Conservation (phyloP, 2,113 vertebrate species). For the Hassar affinis region DNA sequence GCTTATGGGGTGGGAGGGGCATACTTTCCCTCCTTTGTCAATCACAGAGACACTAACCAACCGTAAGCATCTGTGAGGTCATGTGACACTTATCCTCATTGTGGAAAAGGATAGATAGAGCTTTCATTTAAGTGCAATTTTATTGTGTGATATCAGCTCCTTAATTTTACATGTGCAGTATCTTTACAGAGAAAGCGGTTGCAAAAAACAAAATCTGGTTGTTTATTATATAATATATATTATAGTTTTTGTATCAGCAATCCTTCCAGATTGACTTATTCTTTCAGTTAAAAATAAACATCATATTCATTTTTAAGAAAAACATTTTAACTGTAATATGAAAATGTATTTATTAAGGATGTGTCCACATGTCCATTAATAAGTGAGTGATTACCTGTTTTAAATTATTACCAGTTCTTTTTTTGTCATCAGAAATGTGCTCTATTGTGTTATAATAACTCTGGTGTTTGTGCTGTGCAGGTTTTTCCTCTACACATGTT, state of each 20-base stretch:
- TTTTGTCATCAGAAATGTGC: background rate
- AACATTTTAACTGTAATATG: background rate
- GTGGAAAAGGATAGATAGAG: too few species aligned
- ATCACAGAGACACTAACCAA: background rate
- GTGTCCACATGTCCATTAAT: too few species aligned
- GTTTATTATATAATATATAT: too few species aligned
- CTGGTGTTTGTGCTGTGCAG: background rate
- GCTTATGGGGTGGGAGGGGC: background rate
- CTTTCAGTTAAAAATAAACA: background rate
- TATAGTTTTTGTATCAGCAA: background rate
- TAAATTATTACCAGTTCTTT: background rate
- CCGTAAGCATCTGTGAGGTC: background rate
- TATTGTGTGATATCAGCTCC: too few species aligned
- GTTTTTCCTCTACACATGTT: background rate
- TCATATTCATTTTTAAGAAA: too few species aligned
- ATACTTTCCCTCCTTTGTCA: background rate
- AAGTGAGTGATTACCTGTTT: background rate
- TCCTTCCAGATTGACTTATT: background rate
- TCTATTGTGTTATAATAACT: background rate
- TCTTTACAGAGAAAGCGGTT: too few species aligned
- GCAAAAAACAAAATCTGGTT: too few species aligned
- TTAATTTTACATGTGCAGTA: too few species aligned
- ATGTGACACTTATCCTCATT: background rate
- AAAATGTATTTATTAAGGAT: background rate
- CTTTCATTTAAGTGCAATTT: too few species aligned